A percentile compares a stretch with the other conserved stretches of the same genome.
These are phyloP conservation scores for Glaucopsyche alexis DNA, from an alignment of 2,888 invertebrate genomes.

Conservation along the genomic window DNA sequence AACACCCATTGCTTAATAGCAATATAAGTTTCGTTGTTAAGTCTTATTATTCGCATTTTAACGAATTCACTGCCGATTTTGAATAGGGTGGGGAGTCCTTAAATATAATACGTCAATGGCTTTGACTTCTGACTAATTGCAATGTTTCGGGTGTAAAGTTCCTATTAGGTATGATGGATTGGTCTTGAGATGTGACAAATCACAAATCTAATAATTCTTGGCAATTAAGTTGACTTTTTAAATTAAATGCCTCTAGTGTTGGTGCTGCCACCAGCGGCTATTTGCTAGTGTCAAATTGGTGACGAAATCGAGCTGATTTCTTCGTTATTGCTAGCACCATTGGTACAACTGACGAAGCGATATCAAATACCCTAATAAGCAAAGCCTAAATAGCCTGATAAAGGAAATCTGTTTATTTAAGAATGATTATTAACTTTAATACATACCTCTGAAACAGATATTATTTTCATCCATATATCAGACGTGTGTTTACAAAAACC, in stretches of 20 bases:
- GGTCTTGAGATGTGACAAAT: background rate
- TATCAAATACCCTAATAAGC: too few species aligned
- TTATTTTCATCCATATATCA: slow-evolving; percentile 8
- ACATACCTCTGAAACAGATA: background rate
- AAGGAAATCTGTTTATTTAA: too few species aligned
- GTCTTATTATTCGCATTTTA: too few species aligned
- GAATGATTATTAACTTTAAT: too few species aligned
- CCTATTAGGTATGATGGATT: slow-evolving; percentile 3
- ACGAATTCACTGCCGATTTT: too few species aligned
- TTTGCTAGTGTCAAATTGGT: background rate
- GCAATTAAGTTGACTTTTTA: background rate
- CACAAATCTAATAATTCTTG: slow-evolving; percentile 11
- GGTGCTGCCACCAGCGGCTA: background rate
- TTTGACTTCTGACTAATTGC: slow-evolving; percentile 4
- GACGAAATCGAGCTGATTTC: background rate
- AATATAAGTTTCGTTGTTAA: too few species aligned
- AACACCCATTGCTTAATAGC: too few species aligned
- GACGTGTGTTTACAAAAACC: background rate
- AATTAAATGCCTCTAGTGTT: background rate
- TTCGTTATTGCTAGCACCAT: too few species aligned
- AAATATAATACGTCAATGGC: background rate
- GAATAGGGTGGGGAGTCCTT: background rate
- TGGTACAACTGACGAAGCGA: too few species aligned
- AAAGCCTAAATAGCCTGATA: too few species aligned
- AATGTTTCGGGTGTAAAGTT: background rate